Evolutionary conservation across 2,113 vertebrate genomes (phyloP).

Genomic region (Rhagologus leucostigma): DNA sequence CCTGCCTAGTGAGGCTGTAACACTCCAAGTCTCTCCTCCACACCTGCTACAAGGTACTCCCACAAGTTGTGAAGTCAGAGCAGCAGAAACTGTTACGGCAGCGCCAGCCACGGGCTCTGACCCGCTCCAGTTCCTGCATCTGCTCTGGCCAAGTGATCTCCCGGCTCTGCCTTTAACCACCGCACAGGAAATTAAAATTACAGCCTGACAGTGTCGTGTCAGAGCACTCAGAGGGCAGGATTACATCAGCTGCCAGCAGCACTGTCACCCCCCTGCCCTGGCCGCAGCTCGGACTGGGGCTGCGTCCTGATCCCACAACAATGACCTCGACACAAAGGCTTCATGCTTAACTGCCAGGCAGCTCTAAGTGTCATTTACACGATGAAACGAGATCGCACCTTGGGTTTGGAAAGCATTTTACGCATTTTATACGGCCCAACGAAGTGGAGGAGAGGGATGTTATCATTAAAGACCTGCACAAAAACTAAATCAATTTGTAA

Average conservation of each 20-base stretch:
- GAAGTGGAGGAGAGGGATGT: background rate
- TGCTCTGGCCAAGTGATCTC: background rate
- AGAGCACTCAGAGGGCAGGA: background rate
- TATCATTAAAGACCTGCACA: background rate
- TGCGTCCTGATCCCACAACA: background rate
- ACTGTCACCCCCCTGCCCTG: background rate
- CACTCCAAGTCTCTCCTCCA: background rate
- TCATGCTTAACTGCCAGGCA: background rate
- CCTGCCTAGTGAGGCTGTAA: background rate
- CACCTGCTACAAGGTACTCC: background rate
- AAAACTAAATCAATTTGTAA: background rate
- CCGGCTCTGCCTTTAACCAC: background rate
- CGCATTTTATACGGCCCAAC: background rate
- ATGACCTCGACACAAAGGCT: background rate
- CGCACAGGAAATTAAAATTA: background rate
- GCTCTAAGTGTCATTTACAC: background rate
- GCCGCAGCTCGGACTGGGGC: background rate
- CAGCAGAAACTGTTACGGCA: background rate
- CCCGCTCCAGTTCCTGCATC: background rate
- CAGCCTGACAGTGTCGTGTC: accelerated
- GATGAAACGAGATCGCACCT: background rate
- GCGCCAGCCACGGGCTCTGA: background rate
- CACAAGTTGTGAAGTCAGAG: background rate
- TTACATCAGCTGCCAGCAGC: background rate
- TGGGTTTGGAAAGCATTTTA: background rate